phyloP scores from a whole-genome alignment of 2,113 vertebrate genomes.

The Muscicapa adusta region DNA sequence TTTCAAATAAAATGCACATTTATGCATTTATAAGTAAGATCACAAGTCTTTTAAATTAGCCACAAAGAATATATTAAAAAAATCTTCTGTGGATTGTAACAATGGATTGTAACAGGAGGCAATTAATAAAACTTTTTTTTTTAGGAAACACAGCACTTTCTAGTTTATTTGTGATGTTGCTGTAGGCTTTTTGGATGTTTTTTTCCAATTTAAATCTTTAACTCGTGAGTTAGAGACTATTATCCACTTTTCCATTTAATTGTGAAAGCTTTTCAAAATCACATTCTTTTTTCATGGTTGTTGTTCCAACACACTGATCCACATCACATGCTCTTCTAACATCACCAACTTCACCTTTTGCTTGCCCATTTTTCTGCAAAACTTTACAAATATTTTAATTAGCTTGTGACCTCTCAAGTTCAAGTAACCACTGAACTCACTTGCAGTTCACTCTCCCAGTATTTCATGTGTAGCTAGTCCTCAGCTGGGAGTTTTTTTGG shows the following conservation, averaged over 20 bases:
- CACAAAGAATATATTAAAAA: neutral
- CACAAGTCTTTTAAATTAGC: neutral
- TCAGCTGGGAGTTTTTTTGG: neutral
- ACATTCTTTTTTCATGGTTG: fast-evolving
- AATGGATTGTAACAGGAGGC: neutral
- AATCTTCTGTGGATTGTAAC: neutral
- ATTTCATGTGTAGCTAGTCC: neutral
- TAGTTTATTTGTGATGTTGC: neutral
- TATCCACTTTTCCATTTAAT: neutral
- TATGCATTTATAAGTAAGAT: neutral
- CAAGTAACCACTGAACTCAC: neutral
- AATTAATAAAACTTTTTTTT: neutral
- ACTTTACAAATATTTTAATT: neutral
- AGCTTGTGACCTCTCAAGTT: neutral
- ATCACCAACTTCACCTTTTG: neutral
- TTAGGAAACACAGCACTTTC: neutral
- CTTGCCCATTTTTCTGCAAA: neutral
- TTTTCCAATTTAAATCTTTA: neutral
- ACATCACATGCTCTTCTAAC: neutral
- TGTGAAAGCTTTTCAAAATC: neutral
- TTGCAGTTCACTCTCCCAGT: neutral
- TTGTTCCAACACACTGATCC: neutral
- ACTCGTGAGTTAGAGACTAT: neutral
- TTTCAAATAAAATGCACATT: neutral
- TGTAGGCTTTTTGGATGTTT: neutral